Base-by-base conservation (phyloP, 2,888 invertebrate genomes). In the Encarsia formosa region DNA sequence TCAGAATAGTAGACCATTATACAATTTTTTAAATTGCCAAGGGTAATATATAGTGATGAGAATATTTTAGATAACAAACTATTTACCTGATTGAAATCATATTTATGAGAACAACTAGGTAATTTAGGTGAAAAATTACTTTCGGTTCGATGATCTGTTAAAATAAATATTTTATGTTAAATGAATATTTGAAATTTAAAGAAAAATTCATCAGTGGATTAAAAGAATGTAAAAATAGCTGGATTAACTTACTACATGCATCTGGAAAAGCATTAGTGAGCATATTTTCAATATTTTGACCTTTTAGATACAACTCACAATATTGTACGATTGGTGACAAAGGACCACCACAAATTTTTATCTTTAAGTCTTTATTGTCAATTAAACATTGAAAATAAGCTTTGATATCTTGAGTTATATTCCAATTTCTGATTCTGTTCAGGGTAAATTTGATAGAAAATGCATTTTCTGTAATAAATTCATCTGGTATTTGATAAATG, bases 401-500 rank as follows among this genome's bases (percentile, higher is more conserved):
- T 68, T 85, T 86, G 66, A 88, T 78, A 52, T 86, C 83, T 9
- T 76, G 60, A 1, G 77, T 76, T 0, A 79, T 71, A 16, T 70
- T 74, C 22, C 78, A 66, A 51, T 77, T 75, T 62, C 84, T 84
- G 22, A 87, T 78, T 18, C 87, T 87, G 20, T 84, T 83, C 34
- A 91, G 69, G 29, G 85, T 82, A 63, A 88, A 87, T 61, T 87
- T 79, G 69, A 87, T 81, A 0, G 89, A 88, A 77, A 87, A 85
- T 5, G 87, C 85, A 76, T 83, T 83, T 0, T 84, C 83, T 51
- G 82, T 79, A 2, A 88, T 79, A 71, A 82, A 85, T 64, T 85
- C 82, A 53, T 83, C 79, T 0, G 90, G 88, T 60, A 90, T 83
- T 68, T 87, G 84, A 70, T 81, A 90, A 42, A 91, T 81, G 61